A percentile compares a stretch with the other conserved stretches of the same genome.
phyloP scores from a whole-genome alignment of 2,797 vertebrate genomes.

The Podarcis siculus region DNA sequence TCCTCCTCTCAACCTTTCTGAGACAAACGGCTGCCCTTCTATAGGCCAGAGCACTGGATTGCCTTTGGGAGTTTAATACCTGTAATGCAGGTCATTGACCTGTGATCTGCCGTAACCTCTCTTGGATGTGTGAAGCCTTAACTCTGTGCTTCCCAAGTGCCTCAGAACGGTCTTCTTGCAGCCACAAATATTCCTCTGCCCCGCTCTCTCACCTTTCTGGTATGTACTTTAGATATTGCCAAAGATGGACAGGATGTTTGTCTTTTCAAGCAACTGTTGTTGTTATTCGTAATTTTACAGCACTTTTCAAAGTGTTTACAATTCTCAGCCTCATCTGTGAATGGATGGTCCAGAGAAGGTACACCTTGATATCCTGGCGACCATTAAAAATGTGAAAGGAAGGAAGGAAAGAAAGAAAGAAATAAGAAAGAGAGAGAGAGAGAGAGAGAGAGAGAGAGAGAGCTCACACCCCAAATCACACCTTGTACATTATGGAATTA shows the following conservation, averaged over 20 bases:
- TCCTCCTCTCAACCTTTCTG: neutral
- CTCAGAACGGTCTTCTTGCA: neutral
- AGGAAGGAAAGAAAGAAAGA: too few relatives aligned
- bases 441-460: neutral
- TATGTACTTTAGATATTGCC: neutral
- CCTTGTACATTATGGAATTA: constrained; percentile 57
- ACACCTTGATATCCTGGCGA: neutral
- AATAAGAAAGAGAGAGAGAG: too few relatives aligned
- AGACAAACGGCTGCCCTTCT: neutral
- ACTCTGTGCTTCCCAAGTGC: neutral
- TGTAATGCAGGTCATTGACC: neutral
- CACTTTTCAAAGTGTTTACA: neutral
- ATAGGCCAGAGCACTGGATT: neutral
- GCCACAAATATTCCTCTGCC: neutral
- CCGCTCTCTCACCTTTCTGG: neutral
- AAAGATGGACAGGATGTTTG: neutral
- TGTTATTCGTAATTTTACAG: neutral
- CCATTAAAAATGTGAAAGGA: neutral
- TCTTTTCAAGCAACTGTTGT: neutral
- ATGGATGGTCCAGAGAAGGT: neutral
- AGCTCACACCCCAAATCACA: neutral
- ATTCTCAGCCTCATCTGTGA: neutral
- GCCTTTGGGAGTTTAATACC: neutral
- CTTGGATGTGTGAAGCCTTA: neutral
- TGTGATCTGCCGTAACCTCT: neutral